phyloP scores from a whole-genome alignment of 2,888 invertebrate species.

The Eudemis profundana region DNA sequence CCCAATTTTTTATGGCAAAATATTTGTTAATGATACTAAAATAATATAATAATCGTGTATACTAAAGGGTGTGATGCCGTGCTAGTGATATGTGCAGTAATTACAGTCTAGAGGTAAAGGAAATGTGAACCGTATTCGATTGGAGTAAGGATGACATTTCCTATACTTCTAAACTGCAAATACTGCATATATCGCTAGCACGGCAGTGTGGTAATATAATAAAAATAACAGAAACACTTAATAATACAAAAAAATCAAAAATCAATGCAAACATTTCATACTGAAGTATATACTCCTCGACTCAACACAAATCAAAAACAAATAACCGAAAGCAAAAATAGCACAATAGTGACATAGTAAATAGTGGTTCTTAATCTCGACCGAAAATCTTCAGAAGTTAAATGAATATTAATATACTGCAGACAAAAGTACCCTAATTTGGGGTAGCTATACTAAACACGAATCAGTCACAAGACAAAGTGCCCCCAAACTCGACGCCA shows the following conservation, averaged over 20 bases:
- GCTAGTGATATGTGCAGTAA: too few relatives aligned
- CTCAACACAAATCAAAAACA: constrained; percentile 61
- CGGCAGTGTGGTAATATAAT: too few relatives aligned
- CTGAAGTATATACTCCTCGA: constrained; percentile 3
- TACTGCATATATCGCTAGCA: too few relatives aligned
- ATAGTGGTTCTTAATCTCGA: constrained; percentile 42
- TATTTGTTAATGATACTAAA: too few relatives aligned
- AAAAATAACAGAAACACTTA: background rate
- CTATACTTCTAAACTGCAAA: too few relatives aligned
- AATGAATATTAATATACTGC: constrained; percentile 61
- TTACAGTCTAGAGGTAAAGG: too few relatives aligned
- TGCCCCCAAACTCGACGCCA: constrained; percentile 67
- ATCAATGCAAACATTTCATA: constrained; percentile 2
- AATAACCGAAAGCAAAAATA: constrained; percentile 68
- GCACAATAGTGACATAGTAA: too few relatives aligned
- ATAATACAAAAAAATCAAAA: background rate
- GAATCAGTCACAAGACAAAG: constrained; percentile 69
- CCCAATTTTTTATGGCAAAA: background rate
- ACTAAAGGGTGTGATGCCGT: too few relatives aligned
- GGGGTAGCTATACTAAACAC: constrained; percentile 51
- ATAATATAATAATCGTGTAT: too few relatives aligned
- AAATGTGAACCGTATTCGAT: too few relatives aligned
- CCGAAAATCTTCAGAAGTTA: constrained; percentile 43
- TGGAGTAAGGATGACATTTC: too few relatives aligned
- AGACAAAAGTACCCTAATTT: constrained; percentile 52